phyloP scores from a whole-genome alignment of 1,140 invertebrate genomes.

The Rhynchophorus ferrugineus region DNA sequence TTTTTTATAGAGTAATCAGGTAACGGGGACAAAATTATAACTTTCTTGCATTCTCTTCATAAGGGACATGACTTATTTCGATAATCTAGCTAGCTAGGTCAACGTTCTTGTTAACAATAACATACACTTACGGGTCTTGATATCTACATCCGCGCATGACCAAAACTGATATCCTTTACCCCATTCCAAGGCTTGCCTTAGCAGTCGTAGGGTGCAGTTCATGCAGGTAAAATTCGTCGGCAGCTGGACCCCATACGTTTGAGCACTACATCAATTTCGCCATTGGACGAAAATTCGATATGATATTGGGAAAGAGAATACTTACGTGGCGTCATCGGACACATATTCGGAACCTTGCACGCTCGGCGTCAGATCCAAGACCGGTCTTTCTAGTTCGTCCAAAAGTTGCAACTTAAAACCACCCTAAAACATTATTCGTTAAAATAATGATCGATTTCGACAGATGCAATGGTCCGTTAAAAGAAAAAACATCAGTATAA shows the following conservation, averaged over 20 bases:
- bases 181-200: constrained; percentile 87
- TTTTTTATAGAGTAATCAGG: too few species aligned
- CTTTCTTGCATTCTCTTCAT: too few species aligned
- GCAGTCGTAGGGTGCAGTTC: constrained; percentile 82
- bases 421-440: constrained; percentile 59
- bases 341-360: constrained; percentile 72
- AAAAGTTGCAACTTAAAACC: constrained; percentile 79
- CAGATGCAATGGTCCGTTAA: not conserved
- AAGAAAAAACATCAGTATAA: too few species aligned
- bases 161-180: constrained; percentile 77
- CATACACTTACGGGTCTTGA: constrained; percentile 50
- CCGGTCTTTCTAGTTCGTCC: constrained; percentile 69
- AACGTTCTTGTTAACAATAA: not conserved
- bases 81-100: not conserved
- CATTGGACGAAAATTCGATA: too few species aligned
- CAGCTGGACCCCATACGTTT: constrained; percentile 68
- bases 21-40: too few species aligned
- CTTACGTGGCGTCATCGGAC: constrained; percentile 65
- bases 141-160: constrained; percentile 93
- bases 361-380: constrained; percentile 76
- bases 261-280: too few species aligned
- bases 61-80: not conserved
- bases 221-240: constrained; percentile 76
- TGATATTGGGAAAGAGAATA: too few species aligned
- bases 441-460: not conserved